A percentile compares a stretch with the other conserved stretches of the same genome.
phyloP scores from a whole-genome alignment of 2,888 invertebrate species.

The Diaprepes abbreviatus region DNA sequence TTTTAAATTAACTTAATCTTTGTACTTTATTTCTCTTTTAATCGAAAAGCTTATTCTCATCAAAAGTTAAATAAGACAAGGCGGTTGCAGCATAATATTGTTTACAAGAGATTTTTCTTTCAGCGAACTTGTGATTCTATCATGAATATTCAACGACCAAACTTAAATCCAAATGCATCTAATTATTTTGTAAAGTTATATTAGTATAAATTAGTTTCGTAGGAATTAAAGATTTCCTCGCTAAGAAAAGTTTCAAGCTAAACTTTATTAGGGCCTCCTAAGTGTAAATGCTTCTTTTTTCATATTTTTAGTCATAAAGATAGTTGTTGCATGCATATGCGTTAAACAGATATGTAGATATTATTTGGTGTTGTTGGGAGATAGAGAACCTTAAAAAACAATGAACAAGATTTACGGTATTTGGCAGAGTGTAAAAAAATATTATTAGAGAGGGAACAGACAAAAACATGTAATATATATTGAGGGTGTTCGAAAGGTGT shows the following conservation, averaged over 20 bases:
- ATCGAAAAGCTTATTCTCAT: conserved; percentile 26
- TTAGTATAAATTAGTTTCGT: conserved; percentile 31
- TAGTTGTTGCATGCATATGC: no score
- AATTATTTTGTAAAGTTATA: conserved; percentile 38
- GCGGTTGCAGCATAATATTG: conserved; percentile 35
- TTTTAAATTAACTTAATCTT: conserved; percentile 2
- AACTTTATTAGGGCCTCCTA: background rate
- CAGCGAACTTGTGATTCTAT: conserved; percentile 36
- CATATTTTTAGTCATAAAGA: no score
- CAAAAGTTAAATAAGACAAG: conserved; percentile 41
- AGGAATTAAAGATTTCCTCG: conserved; percentile 3
- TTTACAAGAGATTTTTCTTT: conserved; percentile 43
- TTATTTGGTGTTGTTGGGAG: no score
- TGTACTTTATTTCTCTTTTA: conserved; percentile 11
- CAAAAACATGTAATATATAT: no score
- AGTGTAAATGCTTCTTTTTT: no score
- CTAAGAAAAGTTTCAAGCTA: conserved; percentile 3
- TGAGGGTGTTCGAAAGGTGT: no score
- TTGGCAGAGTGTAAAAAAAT: no score
- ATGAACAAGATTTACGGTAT: no score
- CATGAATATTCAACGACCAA: conserved; percentile 44
- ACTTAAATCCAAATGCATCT: conserved; percentile 45
- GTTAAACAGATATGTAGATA: no score
- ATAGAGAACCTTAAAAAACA: no score
- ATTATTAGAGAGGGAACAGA: no score